phyloP scores from a whole-genome alignment of 2,888 invertebrate genomes.

The Papilio demoleus region DNA sequence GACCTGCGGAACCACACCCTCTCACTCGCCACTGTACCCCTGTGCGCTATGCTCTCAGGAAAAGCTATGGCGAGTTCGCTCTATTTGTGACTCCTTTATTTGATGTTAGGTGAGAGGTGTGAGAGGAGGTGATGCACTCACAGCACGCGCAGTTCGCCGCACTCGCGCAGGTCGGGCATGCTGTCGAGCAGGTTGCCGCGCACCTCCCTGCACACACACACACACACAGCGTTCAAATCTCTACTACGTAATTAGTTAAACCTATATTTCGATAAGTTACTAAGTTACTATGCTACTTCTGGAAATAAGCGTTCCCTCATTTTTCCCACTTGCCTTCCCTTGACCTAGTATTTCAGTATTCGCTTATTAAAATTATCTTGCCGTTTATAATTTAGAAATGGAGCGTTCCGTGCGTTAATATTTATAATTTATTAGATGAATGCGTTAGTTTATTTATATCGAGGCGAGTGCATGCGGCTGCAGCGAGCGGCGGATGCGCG shows the following conservation, averaged over 20 bases:
- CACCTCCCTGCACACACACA: conserved; percentile 86
- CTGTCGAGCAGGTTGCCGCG: conserved; percentile 91
- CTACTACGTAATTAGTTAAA: not conserved
- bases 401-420: not conserved
- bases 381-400: not conserved
- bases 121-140: conserved; percentile 62
- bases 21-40: not conserved
- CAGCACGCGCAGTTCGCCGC: conserved; percentile 93
- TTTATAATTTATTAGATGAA: conserved; percentile 3
- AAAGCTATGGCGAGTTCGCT: not conserved
- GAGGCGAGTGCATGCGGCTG: not conserved
- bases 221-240: not conserved
- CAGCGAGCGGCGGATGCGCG: conserved; percentile 12
- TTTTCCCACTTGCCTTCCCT: not conserved
- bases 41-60: no score
- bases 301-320: no score
- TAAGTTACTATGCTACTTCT: no score
- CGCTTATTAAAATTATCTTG: not conserved
- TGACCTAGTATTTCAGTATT: no score
- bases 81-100: not conserved
- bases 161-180: conserved; percentile 90
- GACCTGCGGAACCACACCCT: conserved; percentile 84
- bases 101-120: no score
- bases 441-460: conserved; percentile 23
- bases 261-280: no score